phyloP scores from a whole-genome alignment of 2,113 vertebrate genomes.

The Sebastes fasciatus region DNA sequence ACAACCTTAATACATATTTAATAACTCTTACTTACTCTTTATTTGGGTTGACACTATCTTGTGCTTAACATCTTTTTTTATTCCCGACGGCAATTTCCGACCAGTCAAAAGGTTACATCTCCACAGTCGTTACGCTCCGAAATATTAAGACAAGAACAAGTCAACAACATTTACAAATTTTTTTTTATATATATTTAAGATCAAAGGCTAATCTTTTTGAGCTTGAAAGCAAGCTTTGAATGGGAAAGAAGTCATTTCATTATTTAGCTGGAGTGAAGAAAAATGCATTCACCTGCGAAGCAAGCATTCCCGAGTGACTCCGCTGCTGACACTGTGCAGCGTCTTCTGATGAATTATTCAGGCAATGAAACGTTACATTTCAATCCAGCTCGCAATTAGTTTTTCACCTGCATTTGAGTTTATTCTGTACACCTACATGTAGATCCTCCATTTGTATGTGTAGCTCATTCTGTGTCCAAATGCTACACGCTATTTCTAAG shows the following conservation, averaged over 20 bases:
- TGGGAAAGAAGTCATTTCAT: conserved; percentile 36
- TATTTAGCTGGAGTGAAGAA: conserved; percentile 35
- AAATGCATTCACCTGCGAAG: conserved; percentile 8
- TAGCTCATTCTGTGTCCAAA: not conserved
- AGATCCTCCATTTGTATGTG: not conserved
- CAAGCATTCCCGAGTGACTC: not conserved
- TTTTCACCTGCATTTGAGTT: not conserved
- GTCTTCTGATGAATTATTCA: conserved; percentile 11
- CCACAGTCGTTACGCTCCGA: not conserved
- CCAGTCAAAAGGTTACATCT: conserved; percentile 8
- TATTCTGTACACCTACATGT: not conserved
- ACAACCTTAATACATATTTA: not conserved
- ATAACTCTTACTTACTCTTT: not conserved
- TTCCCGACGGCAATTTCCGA: not conserved
- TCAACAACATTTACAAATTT: conserved; percentile 16
- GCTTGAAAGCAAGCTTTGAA: conserved; percentile 17
- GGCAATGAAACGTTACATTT: not conserved
- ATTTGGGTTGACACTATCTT: not conserved
- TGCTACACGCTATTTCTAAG: not conserved
- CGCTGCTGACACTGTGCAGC: conserved; percentile 4
- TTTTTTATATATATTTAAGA: conserved; percentile 6
- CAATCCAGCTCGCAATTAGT: not conserved
- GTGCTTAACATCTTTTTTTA: conserved; percentile 4
- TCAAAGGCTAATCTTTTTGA: conserved; percentile 18
- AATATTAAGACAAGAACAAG: conserved; percentile 8